Base-by-base conservation (phyloP, 2,113 vertebrate genomes). In the Mormyrus iriodes region DNA sequence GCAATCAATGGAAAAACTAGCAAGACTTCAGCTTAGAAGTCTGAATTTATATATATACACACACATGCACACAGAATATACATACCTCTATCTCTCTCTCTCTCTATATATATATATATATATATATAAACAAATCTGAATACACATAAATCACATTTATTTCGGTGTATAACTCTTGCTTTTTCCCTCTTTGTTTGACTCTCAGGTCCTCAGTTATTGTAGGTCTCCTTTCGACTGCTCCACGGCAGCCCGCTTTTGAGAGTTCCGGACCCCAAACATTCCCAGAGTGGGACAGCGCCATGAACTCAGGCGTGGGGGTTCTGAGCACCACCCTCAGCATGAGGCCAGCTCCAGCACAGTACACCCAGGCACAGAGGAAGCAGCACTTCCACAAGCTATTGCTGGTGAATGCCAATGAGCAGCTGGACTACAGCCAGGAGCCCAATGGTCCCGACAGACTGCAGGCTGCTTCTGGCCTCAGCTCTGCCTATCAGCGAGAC, bases 351-450 rank as follows among this genome's bases (percentile, higher is more conserved):
- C 69, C 90, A 0, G 31, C 89, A 3, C 69, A 13, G 0, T 51
- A 92, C 0, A 89, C 88, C 0, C 91, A 55, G 3, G 89, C 96
- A 0, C 94, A 97, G n/a, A 69, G 82, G 87, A 94, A 91, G 39
- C 90, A 91, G n/a, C 91, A 92, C 10, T 92, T 97, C 35, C 94
- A 89, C 86, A 97, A 97, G 91, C 91, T 97, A 35, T 97, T 96
- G 0, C 93, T 96, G 91, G 93, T 96, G 42, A 86, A 1, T 1
- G 88, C 8, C n/a, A 69, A 31, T 53, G n/a, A 46, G 46, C 90
- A 89, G 3, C 13, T n/a, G 4, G 65, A 61, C 86, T 90, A 92
- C 48, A 82, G 79, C 7, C 27, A 24, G 12, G 51, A 46, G 48
- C 53, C 53, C 0, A 88, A 76, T 7, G 9, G 83, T n/a, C 4